A percentile compares a stretch with the other conserved stretches of the same genome.
Conservation (phyloP, 2,888 invertebrate genomes). For the Mesorhabditis spiculigera region DNA sequence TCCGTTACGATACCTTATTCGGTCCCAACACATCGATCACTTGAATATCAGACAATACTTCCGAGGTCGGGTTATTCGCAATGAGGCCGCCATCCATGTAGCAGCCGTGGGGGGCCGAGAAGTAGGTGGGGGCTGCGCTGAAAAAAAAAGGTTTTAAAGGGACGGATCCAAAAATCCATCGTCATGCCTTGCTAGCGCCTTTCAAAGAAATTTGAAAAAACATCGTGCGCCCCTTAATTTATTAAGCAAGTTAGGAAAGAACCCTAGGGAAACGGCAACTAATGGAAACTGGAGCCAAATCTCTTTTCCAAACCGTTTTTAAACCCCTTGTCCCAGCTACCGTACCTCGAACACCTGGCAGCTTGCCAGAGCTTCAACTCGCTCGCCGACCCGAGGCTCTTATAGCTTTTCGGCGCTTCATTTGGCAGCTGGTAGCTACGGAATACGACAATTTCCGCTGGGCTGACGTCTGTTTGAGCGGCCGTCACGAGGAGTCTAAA, state of each 20-base stretch:
- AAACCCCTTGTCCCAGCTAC: neutral
- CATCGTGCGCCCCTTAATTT: neutral
- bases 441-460: conserved; percentile 89
- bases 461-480: conserved; percentile 82
- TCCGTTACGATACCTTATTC: conserved; percentile 10
- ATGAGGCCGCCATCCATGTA: conserved; percentile 72
- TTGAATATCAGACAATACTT: conserved; percentile 82
- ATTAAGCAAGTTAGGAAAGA: too few species aligned
- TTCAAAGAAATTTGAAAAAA: neutral
- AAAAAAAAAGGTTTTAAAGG: conserved; percentile 61
- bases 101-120: conserved; percentile 62
- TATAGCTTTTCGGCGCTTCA: conserved; percentile 8
- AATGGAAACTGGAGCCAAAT: too few species aligned
- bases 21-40: conserved; percentile 72
- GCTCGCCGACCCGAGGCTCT: neutral
- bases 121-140: conserved; percentile 97
- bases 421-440: conserved; percentile 73
- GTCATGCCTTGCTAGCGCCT: neutral
- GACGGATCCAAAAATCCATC: neutral
- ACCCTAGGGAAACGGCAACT: too few species aligned
- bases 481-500: conserved; percentile 74
- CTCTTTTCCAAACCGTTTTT: too few species aligned
- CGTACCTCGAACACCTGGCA: conserved; percentile 46
- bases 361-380: conserved; percentile 37
- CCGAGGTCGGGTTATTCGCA: conserved; percentile 43